Evolutionary conservation across 2,888 invertebrate species (phyloP), one percentile per base, ranked within the genome.

Genomic region (Drosophila lacicola): DNA sequence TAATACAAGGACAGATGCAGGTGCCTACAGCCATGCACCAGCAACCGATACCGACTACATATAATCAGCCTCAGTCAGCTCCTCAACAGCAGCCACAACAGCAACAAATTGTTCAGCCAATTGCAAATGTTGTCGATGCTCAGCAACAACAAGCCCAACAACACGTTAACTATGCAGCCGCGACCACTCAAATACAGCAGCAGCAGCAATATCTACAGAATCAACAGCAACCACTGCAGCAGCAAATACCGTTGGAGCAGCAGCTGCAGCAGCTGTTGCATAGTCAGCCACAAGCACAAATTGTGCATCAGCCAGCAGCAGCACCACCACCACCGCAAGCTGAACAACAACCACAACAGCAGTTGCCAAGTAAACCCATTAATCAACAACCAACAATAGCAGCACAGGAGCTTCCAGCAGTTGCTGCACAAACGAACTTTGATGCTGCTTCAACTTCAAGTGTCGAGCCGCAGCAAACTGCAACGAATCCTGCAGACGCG

Each of bases 1-100:
- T 82, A 37, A 73, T 89, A 5, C 77, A 77, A 45, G 80, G 74
- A 25, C 85, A 88, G 19, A 82, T 90, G 70, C 89, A 87, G 50
- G 71, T 87, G 37, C 76, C 73, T 6, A 19, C 70, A 2, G 55
- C 61, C 1, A 78, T 86, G 74, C 89, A 87, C n/a, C 82, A 74
- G 45, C 74, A 82, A 34, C 11, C 68, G 1, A 25, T 82, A 29
- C 56, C 66, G n/a, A 46, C 70, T 1, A 34, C 87, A 10, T 83
- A 77, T 36, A 80, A 73, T 36, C 70, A 70, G 45, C 14, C 55
- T 2, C 71, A 66, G 55, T 19, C 62, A 42, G 53, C 60, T 47
- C 65, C 68, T 21, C 62, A 53, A 29, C 61, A 64, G 9, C 82
- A 19, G 17, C 70, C 53, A 19, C 64, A 55, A 21, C 69, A 68